Evolutionary conservation across 2,797 vertebrate genomes (phyloP).

Genomic region (Enteromius argenteus): DNA sequence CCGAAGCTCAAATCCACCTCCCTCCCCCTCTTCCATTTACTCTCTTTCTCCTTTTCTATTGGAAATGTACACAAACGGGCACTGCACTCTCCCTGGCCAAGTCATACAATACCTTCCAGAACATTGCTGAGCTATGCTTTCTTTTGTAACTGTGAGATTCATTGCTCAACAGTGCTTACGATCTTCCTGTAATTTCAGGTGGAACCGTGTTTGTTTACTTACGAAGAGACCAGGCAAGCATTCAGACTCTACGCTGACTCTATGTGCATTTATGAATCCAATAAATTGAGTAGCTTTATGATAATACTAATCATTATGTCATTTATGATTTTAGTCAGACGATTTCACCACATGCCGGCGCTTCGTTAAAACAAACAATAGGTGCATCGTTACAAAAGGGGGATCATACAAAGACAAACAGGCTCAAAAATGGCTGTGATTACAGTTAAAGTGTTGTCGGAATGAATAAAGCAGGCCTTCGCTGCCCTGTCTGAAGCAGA

Average conservation of each 20-base stretch:
- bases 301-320: slow-evolving; percentile 3
- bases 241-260: not conserved
- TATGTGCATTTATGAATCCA: not conserved
- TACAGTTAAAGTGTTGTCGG: slow-evolving; percentile 22
- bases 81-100: slow-evolving; percentile 3
- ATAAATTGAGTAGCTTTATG: slow-evolving; percentile 14
- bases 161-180: not conserved
- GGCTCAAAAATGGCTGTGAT: slow-evolving; percentile 24
- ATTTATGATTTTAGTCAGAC: slow-evolving; percentile 18
- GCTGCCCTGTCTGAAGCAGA: not conserved
- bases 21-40: not conserved
- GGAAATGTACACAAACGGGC: slow-evolving; percentile 13
- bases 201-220: slow-evolving; percentile 11
- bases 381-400: not conserved
- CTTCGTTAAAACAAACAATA: slow-evolving; percentile 41
- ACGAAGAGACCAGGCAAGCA: slow-evolving; percentile 9
- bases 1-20: slow-evolving; percentile 24
- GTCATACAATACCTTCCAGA: slow-evolving; percentile 25
- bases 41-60: slow-evolving; percentile 3
- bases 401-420: not conserved
- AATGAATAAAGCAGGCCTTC: slow-evolving; percentile 34
- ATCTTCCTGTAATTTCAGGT: slow-evolving; percentile 23
- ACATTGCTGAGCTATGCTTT: slow-evolving; percentile 24
- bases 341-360: not conserved
- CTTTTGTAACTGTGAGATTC: slow-evolving; percentile 20